These are phyloP conservation scores for Idaea biselata DNA, from an alignment of 2,888 invertebrate species.

Conservation along the genomic window DNA sequence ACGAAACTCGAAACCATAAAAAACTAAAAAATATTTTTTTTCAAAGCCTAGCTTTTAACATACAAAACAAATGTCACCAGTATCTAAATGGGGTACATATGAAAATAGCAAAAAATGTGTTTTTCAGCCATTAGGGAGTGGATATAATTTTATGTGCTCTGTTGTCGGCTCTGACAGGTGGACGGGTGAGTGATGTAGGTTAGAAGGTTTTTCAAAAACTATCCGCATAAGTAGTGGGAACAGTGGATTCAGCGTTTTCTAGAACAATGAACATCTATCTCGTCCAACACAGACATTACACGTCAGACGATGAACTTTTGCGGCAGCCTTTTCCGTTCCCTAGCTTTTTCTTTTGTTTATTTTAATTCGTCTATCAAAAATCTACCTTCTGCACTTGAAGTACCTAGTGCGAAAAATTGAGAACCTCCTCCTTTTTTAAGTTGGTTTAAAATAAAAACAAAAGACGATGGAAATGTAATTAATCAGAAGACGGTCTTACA, in stretches of 20 bases:
- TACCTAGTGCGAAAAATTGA: no score
- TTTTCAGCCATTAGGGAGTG: background rate
- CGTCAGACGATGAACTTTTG: background rate
- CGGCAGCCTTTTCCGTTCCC: no score
- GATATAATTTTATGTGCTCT: background rate
- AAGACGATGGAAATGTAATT: no score
- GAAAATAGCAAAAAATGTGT: background rate
- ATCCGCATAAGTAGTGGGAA: background rate
- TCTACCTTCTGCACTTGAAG: no score
- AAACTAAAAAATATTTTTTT: no score
- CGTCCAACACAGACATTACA: background rate
- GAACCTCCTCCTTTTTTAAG: no score
- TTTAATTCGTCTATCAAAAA: no score
- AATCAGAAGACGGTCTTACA: no score
- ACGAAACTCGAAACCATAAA: no score
- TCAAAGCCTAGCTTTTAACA: no score
- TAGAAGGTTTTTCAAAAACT: background rate
- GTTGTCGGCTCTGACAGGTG: background rate
- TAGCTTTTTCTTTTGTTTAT: no score
- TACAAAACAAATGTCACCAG: background rate
- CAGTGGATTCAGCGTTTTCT: background rate
- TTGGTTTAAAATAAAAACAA: no score
- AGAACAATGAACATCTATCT: background rate
- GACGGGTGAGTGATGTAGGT: background rate
- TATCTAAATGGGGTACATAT: background rate